Percentiles rank a stretch among this genome's conserved stretches.
phyloP scores from a whole-genome alignment of 2,797 vertebrate species.

The Corythornis leucogaster region DNA sequence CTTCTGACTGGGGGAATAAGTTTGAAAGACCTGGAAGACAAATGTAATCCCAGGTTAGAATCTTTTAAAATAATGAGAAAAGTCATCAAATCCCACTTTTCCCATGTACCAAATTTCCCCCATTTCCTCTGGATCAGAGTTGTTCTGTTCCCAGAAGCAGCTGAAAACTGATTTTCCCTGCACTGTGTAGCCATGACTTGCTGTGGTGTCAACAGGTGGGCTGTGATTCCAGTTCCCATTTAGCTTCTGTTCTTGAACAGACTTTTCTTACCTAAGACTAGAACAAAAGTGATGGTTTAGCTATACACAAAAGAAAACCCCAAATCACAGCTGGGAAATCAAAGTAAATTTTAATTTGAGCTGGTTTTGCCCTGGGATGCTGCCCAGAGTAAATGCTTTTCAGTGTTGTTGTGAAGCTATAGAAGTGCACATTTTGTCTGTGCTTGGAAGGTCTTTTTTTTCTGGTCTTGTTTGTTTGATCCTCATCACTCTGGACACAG shows the following conservation, averaged over 20 bases:
- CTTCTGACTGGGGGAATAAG: not conserved
- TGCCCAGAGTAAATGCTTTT: not conserved
- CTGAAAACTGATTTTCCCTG: not conserved
- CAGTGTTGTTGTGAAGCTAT: not conserved
- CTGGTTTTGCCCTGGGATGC: not conserved
- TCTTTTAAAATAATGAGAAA: not conserved
- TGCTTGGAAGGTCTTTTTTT: not conserved
- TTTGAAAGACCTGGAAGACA: not conserved
- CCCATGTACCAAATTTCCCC: not conserved
- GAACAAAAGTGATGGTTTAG: not conserved
- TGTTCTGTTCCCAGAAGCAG: not conserved
- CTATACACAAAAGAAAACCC: not conserved
- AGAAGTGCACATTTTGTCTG: not conserved
- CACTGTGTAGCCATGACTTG: not conserved
- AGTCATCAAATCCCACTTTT: not conserved
- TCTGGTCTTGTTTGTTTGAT: not conserved
- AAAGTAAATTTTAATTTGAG: not conserved
- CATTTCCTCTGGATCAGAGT: not conserved
- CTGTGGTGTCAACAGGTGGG: not conserved
- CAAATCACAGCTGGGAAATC: not conserved
- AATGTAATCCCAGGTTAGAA: not conserved
- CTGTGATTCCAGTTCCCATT: not conserved
- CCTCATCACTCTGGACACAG: not conserved
- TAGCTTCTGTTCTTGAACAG: not conserved
- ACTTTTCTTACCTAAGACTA: not conserved